Conservation (phyloP, 2,797 vertebrate genomes). For the Helostoma temminkii region DNA sequence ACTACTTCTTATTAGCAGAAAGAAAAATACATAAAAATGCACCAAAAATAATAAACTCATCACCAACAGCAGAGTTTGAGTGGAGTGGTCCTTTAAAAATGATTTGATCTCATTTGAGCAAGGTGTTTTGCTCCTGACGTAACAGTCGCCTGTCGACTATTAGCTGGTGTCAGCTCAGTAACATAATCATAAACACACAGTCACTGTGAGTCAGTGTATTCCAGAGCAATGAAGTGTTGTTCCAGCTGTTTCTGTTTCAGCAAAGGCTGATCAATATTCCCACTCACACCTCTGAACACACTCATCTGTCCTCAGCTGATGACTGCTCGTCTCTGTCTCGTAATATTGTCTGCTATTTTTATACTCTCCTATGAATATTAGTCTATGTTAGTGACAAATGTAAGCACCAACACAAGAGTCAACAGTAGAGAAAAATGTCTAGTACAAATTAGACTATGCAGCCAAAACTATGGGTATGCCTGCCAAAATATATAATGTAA, state of each 20-base stretch:
- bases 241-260: conserved; percentile 51
- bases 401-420: background rate
- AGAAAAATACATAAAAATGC: background rate
- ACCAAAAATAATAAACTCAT: background rate
- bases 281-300: conserved; percentile 43
- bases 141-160: background rate
- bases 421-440: background rate
- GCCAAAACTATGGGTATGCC: no score
- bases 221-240: conserved; percentile 29
- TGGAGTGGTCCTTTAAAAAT: background rate
- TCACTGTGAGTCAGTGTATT: background rate
- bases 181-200: conserved; percentile 3
- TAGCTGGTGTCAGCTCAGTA: background rate
- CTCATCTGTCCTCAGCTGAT: conserved; percentile 22
- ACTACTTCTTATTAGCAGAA: background rate
- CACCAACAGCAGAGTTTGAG: background rate
- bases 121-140: background rate
- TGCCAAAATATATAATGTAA: no score
- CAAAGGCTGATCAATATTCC: conserved; percentile 21
- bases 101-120: background rate
- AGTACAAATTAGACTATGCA: no score
- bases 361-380: background rate
- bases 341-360: background rate
- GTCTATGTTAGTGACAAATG: background rate
- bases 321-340: background rate